Base-by-base conservation (phyloP, 2,113 vertebrate genomes). In the Paraplagusia blochii region DNA sequence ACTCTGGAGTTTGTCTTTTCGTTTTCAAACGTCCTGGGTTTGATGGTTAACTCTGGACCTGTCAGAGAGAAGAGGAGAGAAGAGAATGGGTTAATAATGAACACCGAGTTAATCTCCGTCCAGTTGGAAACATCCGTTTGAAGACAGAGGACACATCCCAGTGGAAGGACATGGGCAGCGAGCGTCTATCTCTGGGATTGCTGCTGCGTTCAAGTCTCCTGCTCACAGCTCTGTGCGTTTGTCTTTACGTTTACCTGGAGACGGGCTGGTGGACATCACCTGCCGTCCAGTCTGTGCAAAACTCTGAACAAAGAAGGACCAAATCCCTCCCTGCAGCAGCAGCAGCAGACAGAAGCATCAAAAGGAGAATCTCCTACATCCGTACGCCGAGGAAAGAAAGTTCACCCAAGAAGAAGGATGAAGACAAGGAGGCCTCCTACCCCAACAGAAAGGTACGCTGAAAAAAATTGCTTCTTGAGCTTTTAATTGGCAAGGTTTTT, bases 381-480 rank as follows among this genome's bases (percentile, higher is more conserved):
- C 60, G 56, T n/a, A 71, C 65, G 9, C 49, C 45, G 3, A 82
- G 70, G 17, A 72, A 70, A 44, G 67, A 80, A 42, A 43, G 43
- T 18, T 39, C 16, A 10, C 10, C 42, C 2, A 44, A 38, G 53
- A 56, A 60, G 35, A 42, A 49, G 64, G n/a, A 62, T 8, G 34
- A 44, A 8, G 48, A 44, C 11, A 5, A 49, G 18, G 60, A 73
- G 16, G 71, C 40, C 12, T 64, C 29, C 33, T 50, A 15, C 14
- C 70, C n/a, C 0, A 56, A 54, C 61, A 88, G 66, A 65, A 90
- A 88, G 89, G 91, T 92, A 79, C 58, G 87, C 66, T 63, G 18
- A n/a, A 53, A 82, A 14, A 63, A 33, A 46, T 57, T 9, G 13
- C 9, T 4, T 14, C 18, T 34, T 51, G 40, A 10, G 33, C 18